Conservation (phyloP, 2,888 invertebrate species). For the Hypolimnas misippus region DNA sequence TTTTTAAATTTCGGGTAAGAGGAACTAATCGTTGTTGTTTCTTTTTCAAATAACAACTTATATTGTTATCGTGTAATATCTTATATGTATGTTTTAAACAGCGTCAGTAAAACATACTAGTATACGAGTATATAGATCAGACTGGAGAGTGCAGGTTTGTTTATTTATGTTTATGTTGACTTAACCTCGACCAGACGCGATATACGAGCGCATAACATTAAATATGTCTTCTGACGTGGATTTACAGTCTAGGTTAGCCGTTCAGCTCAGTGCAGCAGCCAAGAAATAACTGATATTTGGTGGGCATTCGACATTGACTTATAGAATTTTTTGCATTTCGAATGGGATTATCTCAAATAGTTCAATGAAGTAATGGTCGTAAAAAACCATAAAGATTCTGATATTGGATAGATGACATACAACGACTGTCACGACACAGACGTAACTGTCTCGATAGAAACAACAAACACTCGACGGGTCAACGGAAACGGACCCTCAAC, state of each 20-base stretch:
- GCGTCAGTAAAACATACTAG: background rate
- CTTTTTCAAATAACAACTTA: background rate
- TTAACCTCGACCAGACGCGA: slow-evolving; percentile 38
- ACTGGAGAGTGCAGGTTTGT: slow-evolving; percentile 31
- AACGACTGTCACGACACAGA: slow-evolving; percentile 54
- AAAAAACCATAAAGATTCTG: background rate
- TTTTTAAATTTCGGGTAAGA: slow-evolving; percentile 16
- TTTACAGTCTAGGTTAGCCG: slow-evolving; percentile 39
- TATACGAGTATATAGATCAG: background rate
- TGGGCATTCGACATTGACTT: slow-evolving; percentile 62
- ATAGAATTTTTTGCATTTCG: slow-evolving; percentile 62
- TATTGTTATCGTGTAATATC: background rate
- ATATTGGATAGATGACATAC: slow-evolving; percentile 51
- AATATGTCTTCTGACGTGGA: slow-evolving; percentile 28
- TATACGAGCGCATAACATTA: slow-evolving; percentile 26
- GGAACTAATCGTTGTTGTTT: background rate
- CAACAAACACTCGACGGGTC: slow-evolving; percentile 13
- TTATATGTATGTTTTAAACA: background rate
- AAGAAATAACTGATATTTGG: slow-evolving; percentile 57
- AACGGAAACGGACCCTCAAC: slow-evolving; percentile 8
- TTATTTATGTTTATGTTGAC: slow-evolving; percentile 51
- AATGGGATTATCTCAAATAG: slow-evolving; percentile 30
- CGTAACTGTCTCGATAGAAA: slow-evolving; percentile 28
- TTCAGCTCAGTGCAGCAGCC: slow-evolving; percentile 45
- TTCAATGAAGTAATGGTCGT: slow-evolving; percentile 31